These are phyloP conservation scores for Cebidichthys violaceus DNA, from an alignment of 2,113 vertebrate genomes.

Conservation along the genomic window DNA sequence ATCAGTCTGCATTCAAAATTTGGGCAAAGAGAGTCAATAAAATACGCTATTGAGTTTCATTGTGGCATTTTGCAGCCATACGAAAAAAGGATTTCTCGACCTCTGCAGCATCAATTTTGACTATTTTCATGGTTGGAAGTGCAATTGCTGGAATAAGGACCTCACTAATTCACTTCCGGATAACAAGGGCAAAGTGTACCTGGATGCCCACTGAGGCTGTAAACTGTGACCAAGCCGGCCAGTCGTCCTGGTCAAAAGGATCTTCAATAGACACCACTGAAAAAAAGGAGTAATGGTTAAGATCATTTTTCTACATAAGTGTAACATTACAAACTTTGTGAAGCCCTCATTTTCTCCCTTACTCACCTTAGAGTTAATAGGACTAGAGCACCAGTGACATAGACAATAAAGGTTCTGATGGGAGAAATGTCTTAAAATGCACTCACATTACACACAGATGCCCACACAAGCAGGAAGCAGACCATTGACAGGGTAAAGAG, in stretches of 20 bases:
- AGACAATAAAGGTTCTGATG: constrained; percentile 16
- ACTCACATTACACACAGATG: constrained; percentile 43
- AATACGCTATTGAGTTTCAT: not conserved
- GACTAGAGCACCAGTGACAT: not conserved
- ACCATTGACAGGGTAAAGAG: constrained; percentile 57
- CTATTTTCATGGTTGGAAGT: not conserved
- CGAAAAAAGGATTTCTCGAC: not conserved
- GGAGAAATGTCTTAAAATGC: constrained; percentile 25
- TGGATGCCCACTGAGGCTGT: constrained; percentile 92
- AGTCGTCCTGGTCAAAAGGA: constrained; percentile 95
- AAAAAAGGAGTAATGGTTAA: not conserved
- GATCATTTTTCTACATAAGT: not conserved
- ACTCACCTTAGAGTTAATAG: constrained; percentile 1
- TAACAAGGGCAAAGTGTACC: constrained; percentile 48
- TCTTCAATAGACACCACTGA: constrained; percentile 95
- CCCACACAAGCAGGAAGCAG: constrained; percentile 37
- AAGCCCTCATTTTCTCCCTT: not conserved
- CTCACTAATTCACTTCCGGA: not conserved
- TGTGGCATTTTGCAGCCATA: not conserved
- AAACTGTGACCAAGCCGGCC: constrained; percentile 93
- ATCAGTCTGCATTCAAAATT: not conserved
- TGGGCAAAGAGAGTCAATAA: not conserved
- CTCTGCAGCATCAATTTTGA: not conserved
- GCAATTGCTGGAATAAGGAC: not conserved
- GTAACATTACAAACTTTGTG: not conserved